Percentiles rank a stretch among this genome's conserved stretches.
Conservation (phyloP, 1,140 invertebrate species). For the Hylaeus anthracinus region DNA sequence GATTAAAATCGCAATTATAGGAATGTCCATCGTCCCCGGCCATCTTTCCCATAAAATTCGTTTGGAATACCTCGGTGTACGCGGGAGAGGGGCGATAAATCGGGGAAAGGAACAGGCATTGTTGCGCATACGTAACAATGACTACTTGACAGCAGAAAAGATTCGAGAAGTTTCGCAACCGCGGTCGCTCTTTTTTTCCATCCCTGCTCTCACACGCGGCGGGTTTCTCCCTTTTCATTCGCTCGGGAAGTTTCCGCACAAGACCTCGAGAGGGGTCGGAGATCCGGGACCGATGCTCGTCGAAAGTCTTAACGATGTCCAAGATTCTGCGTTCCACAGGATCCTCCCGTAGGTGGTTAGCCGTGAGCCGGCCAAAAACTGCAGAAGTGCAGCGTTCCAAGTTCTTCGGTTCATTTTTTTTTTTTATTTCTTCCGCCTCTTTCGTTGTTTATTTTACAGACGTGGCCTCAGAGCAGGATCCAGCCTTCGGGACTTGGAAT, state of each 20-base stretch:
- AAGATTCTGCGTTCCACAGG: conserved; percentile 40
- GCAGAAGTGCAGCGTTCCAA: conserved; percentile 38
- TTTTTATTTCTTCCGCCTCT: background rate
- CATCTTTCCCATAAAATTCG: background rate
- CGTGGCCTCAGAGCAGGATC: background rate
- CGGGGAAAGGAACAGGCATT: conserved; percentile 39
- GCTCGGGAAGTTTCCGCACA: conserved; percentile 42
- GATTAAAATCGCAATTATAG: no score
- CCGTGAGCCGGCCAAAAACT: conserved; percentile 28
- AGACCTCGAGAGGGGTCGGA: conserved; percentile 30
- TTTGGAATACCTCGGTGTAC: background rate
- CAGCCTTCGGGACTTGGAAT: background rate
- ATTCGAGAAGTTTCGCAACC: conserved; percentile 58
- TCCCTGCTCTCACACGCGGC: no score
- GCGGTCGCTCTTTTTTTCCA: conserved; percentile 7
- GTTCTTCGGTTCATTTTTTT: conserved; percentile 3
- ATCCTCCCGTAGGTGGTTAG: conserved; percentile 38
- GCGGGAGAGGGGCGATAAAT: background rate
- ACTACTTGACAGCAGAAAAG: conserved; percentile 60
- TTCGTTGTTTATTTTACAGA: conserved; percentile 27
- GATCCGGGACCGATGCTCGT: conserved; percentile 50
- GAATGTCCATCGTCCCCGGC: no score
- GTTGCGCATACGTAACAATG: conserved; percentile 51
- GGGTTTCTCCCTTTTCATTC: conserved; percentile 35
- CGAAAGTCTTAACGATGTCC: conserved; percentile 63